Percentiles rank a stretch among this genome's conserved stretches.
Conservation (phyloP, 2,113 vertebrate genomes). For the Heliornis fulica region DNA sequence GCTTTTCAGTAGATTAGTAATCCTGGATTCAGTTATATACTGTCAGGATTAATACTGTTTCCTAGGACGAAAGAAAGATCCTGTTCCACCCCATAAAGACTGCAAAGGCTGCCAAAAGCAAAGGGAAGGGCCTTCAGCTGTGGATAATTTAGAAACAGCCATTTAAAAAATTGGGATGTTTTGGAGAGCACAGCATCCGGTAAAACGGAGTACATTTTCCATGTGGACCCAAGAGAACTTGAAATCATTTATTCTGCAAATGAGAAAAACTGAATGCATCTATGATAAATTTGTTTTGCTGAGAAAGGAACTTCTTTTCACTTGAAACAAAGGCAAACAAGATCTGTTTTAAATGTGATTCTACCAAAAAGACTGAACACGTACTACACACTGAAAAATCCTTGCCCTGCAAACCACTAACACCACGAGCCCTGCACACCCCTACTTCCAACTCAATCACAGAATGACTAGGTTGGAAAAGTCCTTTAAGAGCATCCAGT, state of each 20-base stretch:
- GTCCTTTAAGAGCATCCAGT: no score
- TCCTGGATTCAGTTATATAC: conserved; percentile 24
- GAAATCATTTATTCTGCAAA: conserved; percentile 16
- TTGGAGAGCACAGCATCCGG: neutral
- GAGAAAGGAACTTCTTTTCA: conserved; percentile 27
- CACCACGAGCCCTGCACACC: neutral
- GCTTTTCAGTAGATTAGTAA: neutral
- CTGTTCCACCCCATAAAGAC: conserved; percentile 19
- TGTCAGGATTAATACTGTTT: conserved; percentile 19
- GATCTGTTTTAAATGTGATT: neutral
- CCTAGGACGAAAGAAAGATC: neutral
- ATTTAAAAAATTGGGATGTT: neutral
- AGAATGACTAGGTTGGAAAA: no score
- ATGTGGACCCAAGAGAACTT: neutral
- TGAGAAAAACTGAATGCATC: neutral
- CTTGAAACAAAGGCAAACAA: neutral
- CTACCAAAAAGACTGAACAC: neutral
- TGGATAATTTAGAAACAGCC: neutral
- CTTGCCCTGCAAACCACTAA: neutral
- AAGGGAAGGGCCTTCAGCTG: conserved; percentile 44
- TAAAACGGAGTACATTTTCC: neutral
- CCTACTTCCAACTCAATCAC: neutral
- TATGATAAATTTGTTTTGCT: conserved; percentile 4
- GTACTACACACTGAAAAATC: neutral
- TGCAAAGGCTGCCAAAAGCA: neutral